A percentile compares a stretch with the other conserved stretches of the same genome.
phyloP scores from a whole-genome alignment of 2,888 invertebrate species.

The Nephrotoma flavescens region DNA sequence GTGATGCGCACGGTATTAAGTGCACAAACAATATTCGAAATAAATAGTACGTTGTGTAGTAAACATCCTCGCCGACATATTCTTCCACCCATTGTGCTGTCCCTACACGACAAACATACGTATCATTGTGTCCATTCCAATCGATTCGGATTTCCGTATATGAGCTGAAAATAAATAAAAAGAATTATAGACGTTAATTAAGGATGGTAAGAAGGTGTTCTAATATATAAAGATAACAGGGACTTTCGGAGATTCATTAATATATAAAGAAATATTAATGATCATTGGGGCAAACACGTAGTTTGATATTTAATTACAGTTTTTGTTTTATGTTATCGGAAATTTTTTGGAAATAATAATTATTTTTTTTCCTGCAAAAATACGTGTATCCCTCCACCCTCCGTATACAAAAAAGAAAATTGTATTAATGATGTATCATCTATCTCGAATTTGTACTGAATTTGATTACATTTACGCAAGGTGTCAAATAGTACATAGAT shows the following conservation, averaged over 20 bases:
- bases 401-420: no score
- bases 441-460: no score
- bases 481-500: no score
- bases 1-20: conserved; percentile 71
- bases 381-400: no score
- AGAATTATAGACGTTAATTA: not conserved
- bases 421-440: no score
- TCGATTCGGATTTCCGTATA: conserved; percentile 44
- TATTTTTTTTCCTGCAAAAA: not conserved
- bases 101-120: conserved; percentile 47
- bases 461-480: no score
- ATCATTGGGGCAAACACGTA: not conserved
- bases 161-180: conserved; percentile 16
- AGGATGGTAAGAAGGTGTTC: not conserved
- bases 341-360: not conserved
- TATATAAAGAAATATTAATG: not conserved
- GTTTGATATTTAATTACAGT: not conserved
- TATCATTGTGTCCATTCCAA: conserved; percentile 51
- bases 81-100: conserved; percentile 56
- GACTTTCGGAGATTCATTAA: not conserved
- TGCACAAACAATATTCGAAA: conserved; percentile 89
- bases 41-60: conserved; percentile 68
- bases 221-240: not conserved
- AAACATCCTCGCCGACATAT: conserved; percentile 52
- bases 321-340: not conserved